phyloP scores from a whole-genome alignment of 2,797 vertebrate genomes.

The Xenopus petersii region DNA sequence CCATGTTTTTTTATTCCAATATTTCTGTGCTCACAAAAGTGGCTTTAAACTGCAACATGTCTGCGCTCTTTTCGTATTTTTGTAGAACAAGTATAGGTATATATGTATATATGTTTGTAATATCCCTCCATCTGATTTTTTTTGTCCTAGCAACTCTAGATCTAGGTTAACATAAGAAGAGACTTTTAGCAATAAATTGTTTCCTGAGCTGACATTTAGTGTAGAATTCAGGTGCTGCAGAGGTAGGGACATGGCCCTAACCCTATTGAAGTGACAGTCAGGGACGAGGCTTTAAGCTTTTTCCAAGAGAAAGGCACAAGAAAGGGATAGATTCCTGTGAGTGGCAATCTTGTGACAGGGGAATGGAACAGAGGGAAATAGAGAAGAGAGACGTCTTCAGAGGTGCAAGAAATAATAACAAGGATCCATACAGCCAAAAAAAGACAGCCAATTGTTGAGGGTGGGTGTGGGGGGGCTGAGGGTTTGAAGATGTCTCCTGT shows the following conservation, averaged over 20 bases:
- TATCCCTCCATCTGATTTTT: background rate
- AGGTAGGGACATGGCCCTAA: constrained; percentile 45
- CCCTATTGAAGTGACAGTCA: constrained; percentile 41
- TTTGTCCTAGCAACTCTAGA: background rate
- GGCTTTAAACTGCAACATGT: no score
- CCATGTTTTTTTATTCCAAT: no score
- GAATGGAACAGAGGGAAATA: constrained; percentile 43
- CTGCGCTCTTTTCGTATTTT: no score
- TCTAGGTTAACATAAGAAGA: constrained; percentile 28
- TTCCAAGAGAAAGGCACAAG: constrained; percentile 46
- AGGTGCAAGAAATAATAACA: constrained; percentile 45
- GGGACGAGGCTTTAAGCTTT: constrained; percentile 42
- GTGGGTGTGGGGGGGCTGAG: constrained; percentile 11
- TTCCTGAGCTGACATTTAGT: constrained; percentile 35
- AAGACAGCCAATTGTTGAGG: constrained; percentile 39
- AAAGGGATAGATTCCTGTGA: constrained; percentile 48
- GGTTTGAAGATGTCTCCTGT: constrained; percentile 50
- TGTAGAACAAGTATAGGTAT: no score
- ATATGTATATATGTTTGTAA: no score
- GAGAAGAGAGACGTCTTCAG: constrained; percentile 45
- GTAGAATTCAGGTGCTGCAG: constrained; percentile 41
- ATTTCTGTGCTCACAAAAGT: no score
- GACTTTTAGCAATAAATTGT: constrained; percentile 33
- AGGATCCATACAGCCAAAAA: constrained; percentile 46
- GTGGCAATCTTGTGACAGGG: constrained; percentile 45